These are phyloP conservation scores for Potamarius usumacintae DNA, from an alignment of 2,113 vertebrate genomes.

Conservation along the genomic window DNA sequence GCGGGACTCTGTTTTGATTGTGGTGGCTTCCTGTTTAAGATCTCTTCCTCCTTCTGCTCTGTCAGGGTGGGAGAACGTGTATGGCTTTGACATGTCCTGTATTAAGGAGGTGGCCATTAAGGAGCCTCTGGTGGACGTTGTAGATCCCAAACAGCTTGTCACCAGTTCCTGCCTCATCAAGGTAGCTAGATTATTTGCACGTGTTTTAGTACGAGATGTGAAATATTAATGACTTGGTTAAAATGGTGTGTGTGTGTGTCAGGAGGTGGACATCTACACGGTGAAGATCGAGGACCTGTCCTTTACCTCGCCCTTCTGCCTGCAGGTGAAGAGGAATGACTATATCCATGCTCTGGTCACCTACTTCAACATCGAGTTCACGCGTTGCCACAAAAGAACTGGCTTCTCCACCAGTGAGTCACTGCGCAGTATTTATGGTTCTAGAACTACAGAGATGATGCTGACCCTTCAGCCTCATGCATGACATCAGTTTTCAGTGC, in stretches of 20 bases:
- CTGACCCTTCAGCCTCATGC: background rate
- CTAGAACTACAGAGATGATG: too few species aligned
- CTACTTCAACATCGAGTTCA: conserved; percentile 96
- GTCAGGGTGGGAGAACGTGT: conserved; percentile 93
- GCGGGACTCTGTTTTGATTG: background rate
- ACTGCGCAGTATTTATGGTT: too few species aligned
- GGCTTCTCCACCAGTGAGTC: conserved; percentile 90
- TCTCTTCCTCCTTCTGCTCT: background rate
- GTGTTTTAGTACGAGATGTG: background rate
- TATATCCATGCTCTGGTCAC: conserved; percentile 90
- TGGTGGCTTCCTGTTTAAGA: background rate
- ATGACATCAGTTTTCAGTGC: too few species aligned
- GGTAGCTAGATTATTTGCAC: conserved; percentile 60
- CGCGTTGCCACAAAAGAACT: conserved; percentile 90
- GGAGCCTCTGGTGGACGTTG: conserved; percentile 88
- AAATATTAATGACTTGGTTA: background rate
- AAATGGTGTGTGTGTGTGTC: background rate
- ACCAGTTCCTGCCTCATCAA: conserved; percentile 89
- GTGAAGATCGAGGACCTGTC: conserved; percentile 90
- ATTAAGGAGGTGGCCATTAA: conserved; percentile 93
- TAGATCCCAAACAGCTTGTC: conserved; percentile 91
- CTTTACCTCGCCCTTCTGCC: conserved; percentile 92
- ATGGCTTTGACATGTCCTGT: conserved; percentile 92
- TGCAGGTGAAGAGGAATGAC: conserved; percentile 90
- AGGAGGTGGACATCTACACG: conserved; percentile 95